Percentiles rank a stretch among this genome's conserved stretches.
Evolutionary conservation across 2,113 vertebrate genomes (phyloP).

Genomic region (Heloderma charlesbogerti): DNA sequence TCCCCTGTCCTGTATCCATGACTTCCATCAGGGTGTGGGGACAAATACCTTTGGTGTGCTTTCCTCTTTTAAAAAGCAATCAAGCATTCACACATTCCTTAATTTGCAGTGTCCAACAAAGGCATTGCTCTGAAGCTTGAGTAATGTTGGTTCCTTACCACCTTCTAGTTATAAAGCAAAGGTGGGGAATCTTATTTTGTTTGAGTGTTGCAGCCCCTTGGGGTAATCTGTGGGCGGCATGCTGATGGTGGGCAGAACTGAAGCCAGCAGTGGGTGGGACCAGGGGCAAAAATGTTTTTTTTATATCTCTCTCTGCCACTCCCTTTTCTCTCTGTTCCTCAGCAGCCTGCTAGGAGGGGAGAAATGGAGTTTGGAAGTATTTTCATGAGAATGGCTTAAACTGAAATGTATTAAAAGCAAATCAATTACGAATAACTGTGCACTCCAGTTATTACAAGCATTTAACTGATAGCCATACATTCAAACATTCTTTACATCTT

Average conservation of each 20-base stretch:
- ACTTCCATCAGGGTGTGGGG: too few relatives aligned
- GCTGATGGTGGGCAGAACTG: too few relatives aligned
- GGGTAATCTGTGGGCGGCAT: too few relatives aligned
- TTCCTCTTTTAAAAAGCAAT: background rate
- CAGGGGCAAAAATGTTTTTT: too few relatives aligned
- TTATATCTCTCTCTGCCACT: too few relatives aligned
- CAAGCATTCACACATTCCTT: background rate
- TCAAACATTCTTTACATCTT: conserved; percentile 66
- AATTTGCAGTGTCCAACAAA: background rate
- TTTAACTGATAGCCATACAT: conserved; percentile 58
- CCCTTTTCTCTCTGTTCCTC: too few relatives aligned
- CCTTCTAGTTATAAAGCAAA: conserved; percentile 14
- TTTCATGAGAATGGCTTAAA: conserved; percentile 71
- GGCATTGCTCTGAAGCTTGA: background rate
- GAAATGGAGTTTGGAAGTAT: conserved; percentile 69
- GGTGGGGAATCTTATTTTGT: background rate
- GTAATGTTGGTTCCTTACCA: background rate
- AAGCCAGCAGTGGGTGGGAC: too few relatives aligned
- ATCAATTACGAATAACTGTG: conserved; percentile 73
- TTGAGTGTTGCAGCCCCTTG: background rate
- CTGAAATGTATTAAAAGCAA: conserved; percentile 70
- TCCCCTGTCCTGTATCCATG: too few relatives aligned
- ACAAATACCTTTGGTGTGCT: background rate
- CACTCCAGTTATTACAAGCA: conserved; percentile 64
- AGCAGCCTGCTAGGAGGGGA: too few relatives aligned